These are phyloP conservation scores for Eupleurogrammus muticus DNA, from an alignment of 2,797 vertebrate species.

Conservation along the genomic window DNA sequence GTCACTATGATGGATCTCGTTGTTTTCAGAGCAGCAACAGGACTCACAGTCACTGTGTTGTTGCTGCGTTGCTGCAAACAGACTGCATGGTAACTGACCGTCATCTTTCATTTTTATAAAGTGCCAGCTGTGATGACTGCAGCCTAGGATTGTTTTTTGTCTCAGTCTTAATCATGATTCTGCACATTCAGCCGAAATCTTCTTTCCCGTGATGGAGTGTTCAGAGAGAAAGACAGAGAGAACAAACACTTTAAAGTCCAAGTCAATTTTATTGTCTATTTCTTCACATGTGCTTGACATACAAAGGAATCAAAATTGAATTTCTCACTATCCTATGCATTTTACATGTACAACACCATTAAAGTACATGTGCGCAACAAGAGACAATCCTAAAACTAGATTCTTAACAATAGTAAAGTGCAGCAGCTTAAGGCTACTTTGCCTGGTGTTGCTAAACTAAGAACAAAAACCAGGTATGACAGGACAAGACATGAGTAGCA, in stretches of 20 bases:
- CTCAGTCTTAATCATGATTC: constrained; percentile 12
- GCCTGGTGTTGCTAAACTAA: no score
- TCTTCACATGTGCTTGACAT: no score
- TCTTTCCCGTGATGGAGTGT: constrained; percentile 32
- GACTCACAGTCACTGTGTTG: constrained; percentile 17
- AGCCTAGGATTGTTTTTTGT: constrained; percentile 18
- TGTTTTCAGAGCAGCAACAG: constrained; percentile 8
- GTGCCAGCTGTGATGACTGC: constrained; percentile 15
- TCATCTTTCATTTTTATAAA: constrained; percentile 21
- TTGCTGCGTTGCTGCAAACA: constrained; percentile 45
- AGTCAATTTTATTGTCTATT: no score
- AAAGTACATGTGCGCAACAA: no score
- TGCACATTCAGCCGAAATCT: constrained; percentile 4
- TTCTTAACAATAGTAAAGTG: no score
- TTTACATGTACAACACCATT: no score
- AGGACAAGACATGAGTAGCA: no score
- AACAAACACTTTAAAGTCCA: constrained; percentile 33
- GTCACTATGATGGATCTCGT: constrained; percentile 11
- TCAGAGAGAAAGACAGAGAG: constrained; percentile 27
- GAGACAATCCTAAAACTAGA: no score
- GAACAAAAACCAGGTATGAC: no score
- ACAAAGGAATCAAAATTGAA: no score
- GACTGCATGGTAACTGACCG: constrained; percentile 33
- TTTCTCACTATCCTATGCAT: no score
- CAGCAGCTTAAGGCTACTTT: no score